phyloP scores from a whole-genome alignment of 1,140 invertebrate genomes.

The Brachystomella parvula region DNA sequence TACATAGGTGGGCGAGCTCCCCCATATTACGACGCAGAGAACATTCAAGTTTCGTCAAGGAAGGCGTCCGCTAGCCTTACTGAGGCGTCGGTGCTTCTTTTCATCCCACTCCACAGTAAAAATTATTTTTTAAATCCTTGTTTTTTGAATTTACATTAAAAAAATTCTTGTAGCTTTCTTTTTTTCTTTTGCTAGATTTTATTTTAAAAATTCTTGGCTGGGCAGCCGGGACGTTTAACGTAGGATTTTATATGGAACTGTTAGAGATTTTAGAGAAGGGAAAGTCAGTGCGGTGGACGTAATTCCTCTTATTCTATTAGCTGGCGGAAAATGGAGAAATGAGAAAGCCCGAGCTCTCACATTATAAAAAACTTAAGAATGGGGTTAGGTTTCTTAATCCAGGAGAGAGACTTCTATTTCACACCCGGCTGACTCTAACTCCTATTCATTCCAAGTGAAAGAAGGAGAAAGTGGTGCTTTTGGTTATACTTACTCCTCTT shows the following conservation, averaged over 20 bases:
- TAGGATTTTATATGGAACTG: background rate
- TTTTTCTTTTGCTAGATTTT: background rate
- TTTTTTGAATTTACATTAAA: background rate
- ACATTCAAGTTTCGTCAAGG: too few relatives aligned
- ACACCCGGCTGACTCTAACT: constrained; percentile 2
- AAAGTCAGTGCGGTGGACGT: constrained; percentile 9
- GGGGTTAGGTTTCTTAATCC: background rate
- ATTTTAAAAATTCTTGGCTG: too few relatives aligned
- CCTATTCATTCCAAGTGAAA: background rate
- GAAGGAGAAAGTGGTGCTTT: background rate
- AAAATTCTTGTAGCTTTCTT: background rate
- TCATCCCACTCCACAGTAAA: too few relatives aligned
- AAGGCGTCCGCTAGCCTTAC: background rate
- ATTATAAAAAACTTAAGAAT: constrained; percentile 12
- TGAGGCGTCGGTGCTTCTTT: too few relatives aligned
- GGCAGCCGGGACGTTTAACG: background rate
- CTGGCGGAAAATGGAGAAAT: constrained; percentile 11
- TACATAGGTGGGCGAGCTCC: too few relatives aligned
- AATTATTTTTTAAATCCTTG: too few relatives aligned
- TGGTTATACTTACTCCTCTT: background rate
- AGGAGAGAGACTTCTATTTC: constrained; percentile 7
- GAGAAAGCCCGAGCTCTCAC: background rate
- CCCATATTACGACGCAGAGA: too few relatives aligned
- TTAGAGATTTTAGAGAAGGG: background rate
- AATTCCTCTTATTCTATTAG: constrained; percentile 18